These are phyloP conservation scores for Beroe ovata DNA, from an alignment of 37 sponge, comb jelly and placozoan genomes.

Conservation along the genomic window DNA sequence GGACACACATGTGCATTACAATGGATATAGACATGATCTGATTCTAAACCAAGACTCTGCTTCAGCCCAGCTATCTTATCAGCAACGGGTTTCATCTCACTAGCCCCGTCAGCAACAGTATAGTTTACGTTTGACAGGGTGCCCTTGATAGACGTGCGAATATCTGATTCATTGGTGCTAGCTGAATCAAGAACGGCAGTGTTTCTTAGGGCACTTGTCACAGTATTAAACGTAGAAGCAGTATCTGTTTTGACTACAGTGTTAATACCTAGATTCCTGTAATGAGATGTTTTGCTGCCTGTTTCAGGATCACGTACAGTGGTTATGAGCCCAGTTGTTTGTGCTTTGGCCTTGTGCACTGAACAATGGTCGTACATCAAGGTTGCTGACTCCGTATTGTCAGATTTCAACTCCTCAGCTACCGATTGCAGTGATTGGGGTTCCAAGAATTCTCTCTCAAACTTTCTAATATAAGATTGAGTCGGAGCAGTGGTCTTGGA, in stretches of 20 bases:
- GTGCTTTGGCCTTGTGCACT: neutral
- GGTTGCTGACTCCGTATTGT: neutral
- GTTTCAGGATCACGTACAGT: neutral
- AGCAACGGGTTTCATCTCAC: conserved; percentile 6
- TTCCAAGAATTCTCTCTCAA: neutral
- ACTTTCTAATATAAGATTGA: neutral
- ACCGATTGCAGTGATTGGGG: neutral
- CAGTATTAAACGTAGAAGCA: neutral
- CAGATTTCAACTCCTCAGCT: neutral
- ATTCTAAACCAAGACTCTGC: neutral
- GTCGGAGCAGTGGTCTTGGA: neutral
- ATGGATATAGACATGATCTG: neutral
- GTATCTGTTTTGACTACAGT: neutral
- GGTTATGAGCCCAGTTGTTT: neutral
- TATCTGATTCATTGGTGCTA: neutral
- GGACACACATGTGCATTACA: conserved; percentile 12
- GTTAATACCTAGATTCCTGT: conserved; percentile 5
- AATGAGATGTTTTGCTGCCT: neutral
- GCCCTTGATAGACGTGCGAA: neutral
- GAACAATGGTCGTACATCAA: conserved; percentile 17
- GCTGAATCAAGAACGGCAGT: neutral
- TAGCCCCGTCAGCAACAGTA: neutral
- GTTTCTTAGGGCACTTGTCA: neutral
- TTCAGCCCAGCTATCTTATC: neutral
- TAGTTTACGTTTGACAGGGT: neutral